Evolutionary conservation across 2,888 invertebrate species (phyloP).

Genomic region (Zaprionus bogoriensis): DNA sequence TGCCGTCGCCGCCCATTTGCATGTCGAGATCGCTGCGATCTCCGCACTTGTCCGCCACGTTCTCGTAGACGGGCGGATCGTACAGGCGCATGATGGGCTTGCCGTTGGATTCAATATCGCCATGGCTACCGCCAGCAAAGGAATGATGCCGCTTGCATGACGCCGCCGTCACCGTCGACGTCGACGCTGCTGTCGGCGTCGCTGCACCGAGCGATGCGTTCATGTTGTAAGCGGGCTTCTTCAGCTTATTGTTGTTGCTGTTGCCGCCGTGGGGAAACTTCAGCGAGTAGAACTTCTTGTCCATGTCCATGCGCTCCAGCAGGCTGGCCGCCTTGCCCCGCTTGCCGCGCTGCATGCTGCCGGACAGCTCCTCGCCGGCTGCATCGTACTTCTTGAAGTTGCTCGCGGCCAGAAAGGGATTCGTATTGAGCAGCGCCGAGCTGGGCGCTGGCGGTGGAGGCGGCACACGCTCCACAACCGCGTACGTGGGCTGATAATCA

Average conservation of each 20-base stretch:
- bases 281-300: slow-evolving; percentile 82
- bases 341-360: slow-evolving; percentile 49
- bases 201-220: slow-evolving; percentile 49
- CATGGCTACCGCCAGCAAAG: slow-evolving; percentile 81
- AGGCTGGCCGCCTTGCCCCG: slow-evolving; percentile 35
- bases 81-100: slow-evolving; percentile 79
- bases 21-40: slow-evolving; percentile 44
- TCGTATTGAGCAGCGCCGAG: slow-evolving; percentile 65
- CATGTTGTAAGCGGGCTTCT: slow-evolving; percentile 42
- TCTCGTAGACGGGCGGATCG: slow-evolving; percentile 85
- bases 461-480: slow-evolving; percentile 72
- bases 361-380: slow-evolving; percentile 45
- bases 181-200: slow-evolving; percentile 37
- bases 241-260: slow-evolving; percentile 55
- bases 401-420: slow-evolving; percentile 80
- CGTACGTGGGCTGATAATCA: slow-evolving; percentile 78
- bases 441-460: slow-evolving; percentile 44
- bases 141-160: slow-evolving; percentile 83
- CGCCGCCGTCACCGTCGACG: slow-evolving; percentile 30
- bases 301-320: slow-evolving; percentile 66
- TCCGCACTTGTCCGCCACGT: slow-evolving; percentile 85
- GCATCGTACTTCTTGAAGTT: slow-evolving; percentile 80
- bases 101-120: slow-evolving; percentile 78
- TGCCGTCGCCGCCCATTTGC: slow-evolving; percentile 53
- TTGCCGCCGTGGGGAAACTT: slow-evolving; percentile 70